Evolutionary conservation across 2,888 invertebrate species (phyloP), one percentile per base, ranked within the genome.

Genomic region (Tinea pellionella): DNA sequence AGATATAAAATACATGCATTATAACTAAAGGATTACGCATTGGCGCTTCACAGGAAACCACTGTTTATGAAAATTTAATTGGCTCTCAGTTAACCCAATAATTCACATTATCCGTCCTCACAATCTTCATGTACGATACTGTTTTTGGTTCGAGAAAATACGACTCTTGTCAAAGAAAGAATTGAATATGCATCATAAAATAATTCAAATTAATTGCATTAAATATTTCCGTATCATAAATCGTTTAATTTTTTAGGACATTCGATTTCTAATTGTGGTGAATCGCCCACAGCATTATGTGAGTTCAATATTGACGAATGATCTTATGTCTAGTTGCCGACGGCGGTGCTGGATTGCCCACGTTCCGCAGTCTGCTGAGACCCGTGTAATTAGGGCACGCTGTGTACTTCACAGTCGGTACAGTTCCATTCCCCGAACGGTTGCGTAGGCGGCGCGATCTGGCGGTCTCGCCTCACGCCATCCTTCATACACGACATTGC

Each of bases 401-500:
- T 37, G 37, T 12, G 37, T 37, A 37, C 37, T n/a, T 37, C 37
- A 30, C 6, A 2, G 37, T 24, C 53, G 53, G 53, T 24, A 53
- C 53, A 53, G 53, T 53, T 53, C 53, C 53, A 19, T 11, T 53
- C 24, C 53, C n/a, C 53, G 24, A 53, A 53, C 24, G 4, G 53
- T 53, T 4, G 53, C 75, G 86, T 87, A 78, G 87, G 86, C 73
- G 84, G 75, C 71, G 68, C 71, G 72, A 73, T 76, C 76, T 72
- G 67, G 68, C 64, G 72, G 73, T 76, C 76, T 72, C 68, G 68
- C 64, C 71, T 67, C 66, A 65, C 69, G 67, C 71, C 75, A 85
- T 84, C 80, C 80, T 84, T 83, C 82, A 77, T 81, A 80, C 78
- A 80, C 76, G 69, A 80, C 80, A 79, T 79, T 78, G 70, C 78